These are phyloP conservation scores for Ibycter americanus DNA, from an alignment of 2,797 vertebrate genomes.

Conservation along the genomic window DNA sequence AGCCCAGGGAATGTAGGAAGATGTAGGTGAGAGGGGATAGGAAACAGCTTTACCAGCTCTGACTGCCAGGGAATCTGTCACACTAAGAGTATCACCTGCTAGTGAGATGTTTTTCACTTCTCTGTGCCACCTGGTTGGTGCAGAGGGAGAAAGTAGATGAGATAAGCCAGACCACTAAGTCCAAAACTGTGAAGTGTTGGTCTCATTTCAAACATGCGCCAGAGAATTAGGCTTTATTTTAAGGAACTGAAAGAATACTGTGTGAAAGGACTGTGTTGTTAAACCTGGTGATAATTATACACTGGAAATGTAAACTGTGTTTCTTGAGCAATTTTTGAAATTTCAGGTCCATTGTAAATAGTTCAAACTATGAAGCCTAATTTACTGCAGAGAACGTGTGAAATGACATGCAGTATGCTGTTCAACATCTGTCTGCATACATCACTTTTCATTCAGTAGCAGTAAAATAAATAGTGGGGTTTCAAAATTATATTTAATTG, in stretches of 20 bases:
- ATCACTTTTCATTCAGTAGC: constrained; percentile 8
- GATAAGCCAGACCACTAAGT: neutral
- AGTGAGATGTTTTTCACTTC: neutral
- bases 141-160: neutral
- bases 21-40: neutral
- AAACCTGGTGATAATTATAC: constrained; percentile 11
- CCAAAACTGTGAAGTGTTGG: neutral
- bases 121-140: neutral
- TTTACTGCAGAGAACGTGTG: constrained; percentile 13
- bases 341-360: constrained; percentile 55
- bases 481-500: neutral
- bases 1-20: neutral
- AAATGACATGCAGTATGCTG: neutral
- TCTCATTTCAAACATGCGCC: neutral
- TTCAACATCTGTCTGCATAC: constrained; percentile 18
- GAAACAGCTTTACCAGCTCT: neutral
- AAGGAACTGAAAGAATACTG: neutral
- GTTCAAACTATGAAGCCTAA: constrained; percentile 21
- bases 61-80: neutral
- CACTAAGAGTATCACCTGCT: neutral
- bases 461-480: neutral
- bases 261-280: constrained; percentile 7
- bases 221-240: constrained; percentile 15
- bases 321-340: constrained; percentile 24
- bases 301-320: constrained; percentile 47